Conservation (phyloP, 2,888 invertebrate genomes). For the Thymelicus lineola region DNA sequence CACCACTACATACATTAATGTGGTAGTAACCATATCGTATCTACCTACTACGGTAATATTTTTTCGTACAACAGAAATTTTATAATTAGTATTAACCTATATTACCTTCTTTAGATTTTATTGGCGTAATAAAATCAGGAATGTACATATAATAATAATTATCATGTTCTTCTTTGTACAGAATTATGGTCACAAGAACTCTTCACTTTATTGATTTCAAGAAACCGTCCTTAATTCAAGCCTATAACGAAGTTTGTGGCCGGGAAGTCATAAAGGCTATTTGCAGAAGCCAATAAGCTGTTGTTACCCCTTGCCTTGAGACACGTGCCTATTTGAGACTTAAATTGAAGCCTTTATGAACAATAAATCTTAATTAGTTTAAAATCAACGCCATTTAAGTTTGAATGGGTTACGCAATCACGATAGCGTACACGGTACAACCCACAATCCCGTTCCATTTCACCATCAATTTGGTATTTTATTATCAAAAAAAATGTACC, state of each 20-base stretch:
- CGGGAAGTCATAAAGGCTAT: conserved; percentile 65
- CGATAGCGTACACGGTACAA: neutral
- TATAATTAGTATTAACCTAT: no score
- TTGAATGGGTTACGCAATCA: neutral
- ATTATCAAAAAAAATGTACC: neutral
- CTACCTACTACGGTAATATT: no score
- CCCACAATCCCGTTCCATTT: neutral
- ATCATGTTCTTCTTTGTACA: neutral
- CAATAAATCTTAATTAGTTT: conserved; percentile 13
- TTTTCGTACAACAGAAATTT: no score
- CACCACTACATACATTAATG: no score
- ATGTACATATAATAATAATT: no score
- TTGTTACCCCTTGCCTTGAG: conserved; percentile 50
- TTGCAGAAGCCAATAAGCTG: conserved; percentile 72
- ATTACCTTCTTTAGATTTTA: no score
- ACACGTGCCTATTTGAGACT: conserved; percentile 20
- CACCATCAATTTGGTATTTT: neutral
- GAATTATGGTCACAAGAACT: neutral
- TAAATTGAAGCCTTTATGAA: conserved; percentile 6
- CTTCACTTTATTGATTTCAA: conserved; percentile 50
- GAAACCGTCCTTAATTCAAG: conserved; percentile 50
- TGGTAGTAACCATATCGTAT: no score
- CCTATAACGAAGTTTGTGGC: conserved; percentile 55
- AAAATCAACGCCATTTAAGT: neutral
- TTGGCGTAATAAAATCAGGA: no score